A percentile compares a stretch with the other conserved stretches of the same genome.
These are phyloP conservation scores for Sinelater perroti DNA, from an alignment of 2,888 invertebrate species.

Conservation along the genomic window DNA sequence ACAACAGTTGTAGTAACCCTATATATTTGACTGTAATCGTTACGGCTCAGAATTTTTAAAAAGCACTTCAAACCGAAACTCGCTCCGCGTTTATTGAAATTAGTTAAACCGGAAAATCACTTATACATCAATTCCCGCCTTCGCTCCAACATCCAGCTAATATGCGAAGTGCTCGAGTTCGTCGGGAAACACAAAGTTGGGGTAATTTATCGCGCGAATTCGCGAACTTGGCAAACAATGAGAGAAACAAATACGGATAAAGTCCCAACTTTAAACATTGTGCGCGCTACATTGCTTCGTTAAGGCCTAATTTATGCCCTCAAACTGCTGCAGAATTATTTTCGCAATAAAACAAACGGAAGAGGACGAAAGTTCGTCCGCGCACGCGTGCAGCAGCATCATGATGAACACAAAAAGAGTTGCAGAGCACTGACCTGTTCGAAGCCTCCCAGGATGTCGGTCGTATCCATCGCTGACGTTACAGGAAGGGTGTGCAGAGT, in stretches of 20 bases:
- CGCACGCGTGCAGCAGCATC: neutral
- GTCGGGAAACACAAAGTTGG: neutral
- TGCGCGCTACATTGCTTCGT: neutral
- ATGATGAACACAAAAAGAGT: neutral
- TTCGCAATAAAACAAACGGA: neutral
- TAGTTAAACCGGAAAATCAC: too few relatives aligned
- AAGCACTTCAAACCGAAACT: too few relatives aligned
- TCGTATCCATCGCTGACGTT: slow-evolving; percentile 93
- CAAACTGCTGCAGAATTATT: slow-evolving; percentile 1
- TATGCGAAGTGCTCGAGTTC: neutral
- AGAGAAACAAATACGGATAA: slow-evolving; percentile 2
- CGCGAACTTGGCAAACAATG: neutral
- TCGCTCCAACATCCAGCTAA: neutral
- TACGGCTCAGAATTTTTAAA: too few relatives aligned
- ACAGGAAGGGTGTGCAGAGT: slow-evolving; percentile 80
- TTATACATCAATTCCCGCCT: too few relatives aligned
- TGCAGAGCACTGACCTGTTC: slow-evolving; percentile 79
- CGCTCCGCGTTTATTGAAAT: neutral
- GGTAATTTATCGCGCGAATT: slow-evolving; percentile 1
- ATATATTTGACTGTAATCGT: too few relatives aligned
- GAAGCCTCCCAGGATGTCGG: slow-evolving; percentile 95
- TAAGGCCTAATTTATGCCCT: slow-evolving; percentile 5
- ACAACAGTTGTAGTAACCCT: too few relatives aligned
- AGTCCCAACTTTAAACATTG: slow-evolving; percentile 6
- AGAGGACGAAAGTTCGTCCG: neutral